Conservation (phyloP, 37 sponge, comb jelly and placozoan species). For the Bolinopsis microptera region DNA sequence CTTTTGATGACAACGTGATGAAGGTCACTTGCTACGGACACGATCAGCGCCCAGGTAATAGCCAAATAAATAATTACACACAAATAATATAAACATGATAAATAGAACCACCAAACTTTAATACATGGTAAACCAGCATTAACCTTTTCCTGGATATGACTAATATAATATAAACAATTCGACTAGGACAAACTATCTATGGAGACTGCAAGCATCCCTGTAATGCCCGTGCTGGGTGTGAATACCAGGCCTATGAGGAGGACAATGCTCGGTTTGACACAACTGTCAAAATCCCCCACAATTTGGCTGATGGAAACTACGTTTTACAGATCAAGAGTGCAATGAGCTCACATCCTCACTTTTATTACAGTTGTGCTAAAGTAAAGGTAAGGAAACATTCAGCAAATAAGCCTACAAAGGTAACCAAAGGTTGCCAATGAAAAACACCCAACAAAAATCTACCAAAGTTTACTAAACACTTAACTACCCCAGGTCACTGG, state of each 20-base stretch:
- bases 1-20: conserved; percentile 40
- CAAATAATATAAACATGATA: neutral
- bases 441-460: no score
- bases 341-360: conserved; percentile 27
- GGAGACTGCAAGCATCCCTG: conserved; percentile 44
- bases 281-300: conserved; percentile 19
- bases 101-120: neutral
- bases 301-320: conserved; percentile 30
- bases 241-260: conserved; percentile 38
- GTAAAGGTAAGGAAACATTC: neutral
- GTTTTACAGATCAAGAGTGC: conserved; percentile 43
- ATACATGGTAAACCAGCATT: no score
- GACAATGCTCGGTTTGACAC: conserved; percentile 36
- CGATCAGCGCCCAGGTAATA: conserved; percentile 8
- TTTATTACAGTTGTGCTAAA: conserved; percentile 19
- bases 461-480: neutral
- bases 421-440: no score
- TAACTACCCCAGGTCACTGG: neutral
- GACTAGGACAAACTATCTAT: neutral
- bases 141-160: no score
- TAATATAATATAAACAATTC: no score
- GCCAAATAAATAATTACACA: no score
- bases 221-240: neutral
- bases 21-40: conserved; percentile 2
- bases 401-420: no score